Evolutionary conservation across 2,113 vertebrate genomes (phyloP), one percentile per base, ranked within the genome.

Genomic region (Prolemur simus): DNA sequence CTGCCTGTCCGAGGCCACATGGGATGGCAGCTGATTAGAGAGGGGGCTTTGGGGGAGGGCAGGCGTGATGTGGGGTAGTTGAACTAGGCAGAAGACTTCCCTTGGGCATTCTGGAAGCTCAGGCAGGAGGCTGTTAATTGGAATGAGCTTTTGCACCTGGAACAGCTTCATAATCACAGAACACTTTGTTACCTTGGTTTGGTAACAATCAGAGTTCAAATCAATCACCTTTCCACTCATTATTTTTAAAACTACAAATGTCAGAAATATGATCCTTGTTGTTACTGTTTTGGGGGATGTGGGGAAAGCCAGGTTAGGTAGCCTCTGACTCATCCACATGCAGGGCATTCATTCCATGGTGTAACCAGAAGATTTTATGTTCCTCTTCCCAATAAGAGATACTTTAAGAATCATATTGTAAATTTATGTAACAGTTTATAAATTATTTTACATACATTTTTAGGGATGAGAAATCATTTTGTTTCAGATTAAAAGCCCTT

Each of bases 171-270:
- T 39, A 45, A 68, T 60, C 42, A 10, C 60, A 47, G 76, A 86
- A 37, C 12, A 54, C 63, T 25, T 45, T 32, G 39, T 80, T 37
- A 74, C 71, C 64, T 89, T 94, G n/a, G 83, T 94, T 96, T 77
- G 68, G 76, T 84, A 89, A 96, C 49, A 88, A 82, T 64, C 42
- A 71, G 42, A 78, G 42, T 83, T 86, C 64, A 63, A 95, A 47
- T 91, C 86, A 80, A 18, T 84, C 56, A 49, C n/a, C 9, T 74
- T 89, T 29, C 47, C 20, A 37, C 56, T 78, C 78, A 37, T 82
- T 71, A 87, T 21, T 87, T 97, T 94, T 39, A 68, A 94, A 89
- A 77, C 58, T 52, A 42, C 73, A 49, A 80, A 78, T 63, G 37
- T 95, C 54, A 93, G 80, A 84, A 81, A 84, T 92, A 80, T 29